Conservation (phyloP, 2,888 invertebrate species). For the Xiphydria camelus region DNA sequence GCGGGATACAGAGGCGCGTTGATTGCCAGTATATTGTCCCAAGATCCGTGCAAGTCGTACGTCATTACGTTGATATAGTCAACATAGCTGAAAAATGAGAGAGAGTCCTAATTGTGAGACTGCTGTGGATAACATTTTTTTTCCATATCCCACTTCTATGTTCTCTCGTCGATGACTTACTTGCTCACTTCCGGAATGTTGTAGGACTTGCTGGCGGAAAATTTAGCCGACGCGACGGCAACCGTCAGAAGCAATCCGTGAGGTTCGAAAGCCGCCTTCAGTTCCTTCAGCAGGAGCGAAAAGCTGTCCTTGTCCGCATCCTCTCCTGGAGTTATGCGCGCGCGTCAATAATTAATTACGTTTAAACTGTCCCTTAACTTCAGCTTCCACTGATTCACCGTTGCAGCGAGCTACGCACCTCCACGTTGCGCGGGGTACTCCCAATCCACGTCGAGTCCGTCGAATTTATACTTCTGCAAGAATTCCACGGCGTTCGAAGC, state of each 20-base stretch:
- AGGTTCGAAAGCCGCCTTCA: constrained; percentile 71
- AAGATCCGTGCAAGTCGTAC: constrained; percentile 87
- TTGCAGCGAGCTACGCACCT: too few species aligned
- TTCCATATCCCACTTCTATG: too few species aligned
- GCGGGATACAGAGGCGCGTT: too few species aligned
- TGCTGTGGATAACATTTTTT: too few species aligned
- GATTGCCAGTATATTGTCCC: too few species aligned
- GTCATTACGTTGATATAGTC: constrained; percentile 84
- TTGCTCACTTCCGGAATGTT: constrained; percentile 73
- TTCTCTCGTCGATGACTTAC: too few species aligned
- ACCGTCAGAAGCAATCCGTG: constrained; percentile 75
- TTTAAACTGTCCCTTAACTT: too few species aligned
- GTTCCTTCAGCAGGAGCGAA: constrained; percentile 67
- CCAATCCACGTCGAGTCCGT: constrained; percentile 83
- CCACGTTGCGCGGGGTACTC: constrained; percentile 80
- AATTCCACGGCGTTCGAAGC: constrained; percentile 72
- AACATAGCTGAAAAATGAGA: constrained; percentile 44
- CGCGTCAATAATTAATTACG: too few species aligned
- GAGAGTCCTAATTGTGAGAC: too few species aligned
- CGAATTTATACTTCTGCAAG: constrained; percentile 72
- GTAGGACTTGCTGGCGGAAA: constrained; percentile 77
- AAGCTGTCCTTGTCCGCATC: constrained; percentile 2
- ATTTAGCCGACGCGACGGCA: constrained; percentile 78
- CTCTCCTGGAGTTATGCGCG: too few species aligned
- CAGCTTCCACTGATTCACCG: too few species aligned